These are phyloP conservation scores for Tholera decimalis DNA, from an alignment of 2,888 invertebrate species.

Conservation along the genomic window DNA sequence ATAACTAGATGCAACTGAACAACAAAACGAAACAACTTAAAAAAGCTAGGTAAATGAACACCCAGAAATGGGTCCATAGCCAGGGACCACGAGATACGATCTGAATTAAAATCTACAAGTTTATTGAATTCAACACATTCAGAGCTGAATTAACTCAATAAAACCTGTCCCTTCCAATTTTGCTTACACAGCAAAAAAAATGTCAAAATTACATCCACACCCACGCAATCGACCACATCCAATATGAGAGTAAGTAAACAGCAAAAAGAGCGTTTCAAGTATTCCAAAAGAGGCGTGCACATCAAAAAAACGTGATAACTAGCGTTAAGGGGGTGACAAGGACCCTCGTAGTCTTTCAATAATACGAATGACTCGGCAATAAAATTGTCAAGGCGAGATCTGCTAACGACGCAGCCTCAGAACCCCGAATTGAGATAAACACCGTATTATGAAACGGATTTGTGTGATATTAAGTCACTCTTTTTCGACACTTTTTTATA, in stretches of 20 bases:
- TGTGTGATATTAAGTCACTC: constrained; percentile 52
- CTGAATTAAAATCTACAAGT: not conserved
- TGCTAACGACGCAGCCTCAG: constrained; percentile 87
- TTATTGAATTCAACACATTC: not conserved
- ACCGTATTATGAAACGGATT: constrained; percentile 52
- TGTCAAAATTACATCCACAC: constrained; percentile 19
- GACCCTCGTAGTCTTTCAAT: constrained; percentile 80
- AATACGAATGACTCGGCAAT: constrained; percentile 82
- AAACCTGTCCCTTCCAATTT: not conserved
- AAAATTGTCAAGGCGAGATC: constrained; percentile 84
- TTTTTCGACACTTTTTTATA: constrained; percentile 1
- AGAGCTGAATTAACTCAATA: not conserved
- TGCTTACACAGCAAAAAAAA: constrained; percentile 12
- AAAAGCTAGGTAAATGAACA: too few species aligned
- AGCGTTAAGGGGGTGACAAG: constrained; percentile 80
- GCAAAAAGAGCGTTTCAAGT: constrained; percentile 73
- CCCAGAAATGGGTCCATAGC: too few species aligned
- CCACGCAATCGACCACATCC: constrained; percentile 43
- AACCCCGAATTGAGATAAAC: constrained; percentile 65
- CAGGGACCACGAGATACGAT: too few species aligned
- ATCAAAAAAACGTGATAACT: constrained; percentile 89
- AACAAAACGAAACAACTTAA: too few species aligned
- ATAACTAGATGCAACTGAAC: too few species aligned
- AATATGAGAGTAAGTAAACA: constrained; percentile 63
- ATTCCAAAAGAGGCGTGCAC: constrained; percentile 81